Base-by-base conservation (phyloP, 1,140 invertebrate species). In the Ips typographus region DNA sequence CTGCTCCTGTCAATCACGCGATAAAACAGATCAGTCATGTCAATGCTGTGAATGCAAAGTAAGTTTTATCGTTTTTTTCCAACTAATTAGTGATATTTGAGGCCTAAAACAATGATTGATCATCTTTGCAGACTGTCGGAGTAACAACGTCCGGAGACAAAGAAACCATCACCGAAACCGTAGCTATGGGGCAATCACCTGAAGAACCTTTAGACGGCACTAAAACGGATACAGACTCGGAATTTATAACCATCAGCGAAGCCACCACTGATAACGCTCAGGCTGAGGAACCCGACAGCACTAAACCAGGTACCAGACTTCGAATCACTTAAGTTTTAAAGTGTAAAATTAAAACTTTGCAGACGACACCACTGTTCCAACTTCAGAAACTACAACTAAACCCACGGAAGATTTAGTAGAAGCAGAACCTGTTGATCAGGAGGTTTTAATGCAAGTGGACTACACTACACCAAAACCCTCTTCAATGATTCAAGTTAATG, bases 11-110 rank as follows among this genome's bases (percentile, higher is more conserved):
- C 72, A 73, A 43, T 71, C 72, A 66, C 67, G 56, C 65, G 55
- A 65, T 69, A 62, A 57, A 55, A 62, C 51, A 66, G 65, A 73
- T 68, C 72, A 69, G 65, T 73, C 72, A 73, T 71, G 72, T 73
- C 70, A 73, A 71, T 73, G 72, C 64, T 71, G 72, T 49, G 72
- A 73, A 49, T 70, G 72, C 60, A 73, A 73, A 70, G 72, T 70
- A 70, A 39, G 61, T 70, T 41, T 22, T 0, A 22, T 22, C 36
- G 2, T 22, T 55, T 55, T 55, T 1, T 22, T 42, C 40, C 39
- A 59, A 40, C 1, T 6, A 1, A 3, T 42, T n/a, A 55, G 6
- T 22, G 22, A 22, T 22, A 22, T 22, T 22, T 22, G 37, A 40
- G 37, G 7, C 7, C 2, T 4, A 58, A 58, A 40, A 8, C 8